Base-by-base conservation (phyloP, 2,888 invertebrate species). In the Microdon myrmicae region DNA sequence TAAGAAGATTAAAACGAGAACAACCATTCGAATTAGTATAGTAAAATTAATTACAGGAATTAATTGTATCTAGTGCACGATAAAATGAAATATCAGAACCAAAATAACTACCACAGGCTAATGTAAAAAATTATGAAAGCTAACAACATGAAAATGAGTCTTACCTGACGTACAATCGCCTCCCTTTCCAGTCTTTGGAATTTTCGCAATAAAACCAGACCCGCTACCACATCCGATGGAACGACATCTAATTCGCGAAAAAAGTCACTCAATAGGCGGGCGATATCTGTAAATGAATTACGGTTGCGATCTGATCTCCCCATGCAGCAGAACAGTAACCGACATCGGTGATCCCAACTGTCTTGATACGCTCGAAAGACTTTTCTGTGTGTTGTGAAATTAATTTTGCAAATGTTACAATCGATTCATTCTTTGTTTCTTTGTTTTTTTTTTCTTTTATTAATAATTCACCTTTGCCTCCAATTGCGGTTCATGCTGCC, bases 201-300 rank as follows among this genome's bases (percentile, higher is more conserved):
- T 73, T 89, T 88, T 49, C 93, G 81, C 45, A 93, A 81, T 37
- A 94, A 80, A 6, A 92, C 89, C 60, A 94, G 80, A 2, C 93
- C 93, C 13, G 92, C 93, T 2, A 93, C 86, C 4, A 94, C 90
- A 79, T 94, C 93, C 28, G 91, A 90, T 2, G 92, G 92, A 12
- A 91, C 92, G 19, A 94, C 92, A 79, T 94, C 93, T 68, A 94
- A 79, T 77, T 93, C 93, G 19, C 92, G 84, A 79, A 93, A 93
- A 79, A 92, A 94, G 74, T 93, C 92, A 58, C 91, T 91, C 66
- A 94, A 80, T 32, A 94, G 78, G 61, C 89, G 84, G 3, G 92
- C 92, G 66, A 94, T 90, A 75, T 93, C 92, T 14, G 90, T 86
- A 75, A 93, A 92, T 6, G 92, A 92, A 75, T 90, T 92, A 81